Conservation (phyloP, 2,797 vertebrate genomes). For the Myotis myotis region DNA sequence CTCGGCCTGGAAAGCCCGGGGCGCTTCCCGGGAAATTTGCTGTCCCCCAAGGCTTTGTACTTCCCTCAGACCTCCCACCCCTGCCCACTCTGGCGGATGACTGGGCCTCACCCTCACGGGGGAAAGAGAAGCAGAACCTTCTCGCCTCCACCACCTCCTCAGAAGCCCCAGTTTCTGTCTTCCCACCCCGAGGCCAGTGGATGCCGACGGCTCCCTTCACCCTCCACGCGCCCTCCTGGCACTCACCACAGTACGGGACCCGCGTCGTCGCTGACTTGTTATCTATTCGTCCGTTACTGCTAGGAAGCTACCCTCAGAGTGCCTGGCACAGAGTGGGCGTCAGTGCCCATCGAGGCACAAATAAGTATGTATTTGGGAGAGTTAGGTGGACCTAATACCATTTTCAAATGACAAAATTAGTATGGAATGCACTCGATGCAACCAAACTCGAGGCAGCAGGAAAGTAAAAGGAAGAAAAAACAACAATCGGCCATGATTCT, state of each 20-base stretch:
- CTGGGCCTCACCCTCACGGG: background rate
- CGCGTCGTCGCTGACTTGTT: too few relatives aligned
- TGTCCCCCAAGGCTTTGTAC: background rate
- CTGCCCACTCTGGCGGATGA: background rate
- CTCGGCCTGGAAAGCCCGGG: background rate
- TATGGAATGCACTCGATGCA: background rate
- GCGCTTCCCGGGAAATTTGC: background rate
- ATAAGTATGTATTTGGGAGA: background rate
- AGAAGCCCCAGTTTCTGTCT: background rate
- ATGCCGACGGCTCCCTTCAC: background rate
- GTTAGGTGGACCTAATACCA: background rate
- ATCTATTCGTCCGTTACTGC: background rate
- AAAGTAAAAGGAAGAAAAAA: background rate
- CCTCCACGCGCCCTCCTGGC: background rate
- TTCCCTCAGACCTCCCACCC: too few relatives aligned
- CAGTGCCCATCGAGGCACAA: accelerated
- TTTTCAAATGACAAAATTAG: background rate
- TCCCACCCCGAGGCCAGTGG: background rate
- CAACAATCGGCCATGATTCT: background rate
- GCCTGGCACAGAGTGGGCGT: background rate
- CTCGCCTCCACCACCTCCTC: background rate
- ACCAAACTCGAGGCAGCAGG: background rate
- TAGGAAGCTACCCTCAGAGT: background rate
- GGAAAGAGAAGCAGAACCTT: background rate
- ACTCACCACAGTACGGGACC: too few relatives aligned